Base-by-base conservation (phyloP, 92 coral and sea anemone genomes). In the Montipora capitata region DNA sequence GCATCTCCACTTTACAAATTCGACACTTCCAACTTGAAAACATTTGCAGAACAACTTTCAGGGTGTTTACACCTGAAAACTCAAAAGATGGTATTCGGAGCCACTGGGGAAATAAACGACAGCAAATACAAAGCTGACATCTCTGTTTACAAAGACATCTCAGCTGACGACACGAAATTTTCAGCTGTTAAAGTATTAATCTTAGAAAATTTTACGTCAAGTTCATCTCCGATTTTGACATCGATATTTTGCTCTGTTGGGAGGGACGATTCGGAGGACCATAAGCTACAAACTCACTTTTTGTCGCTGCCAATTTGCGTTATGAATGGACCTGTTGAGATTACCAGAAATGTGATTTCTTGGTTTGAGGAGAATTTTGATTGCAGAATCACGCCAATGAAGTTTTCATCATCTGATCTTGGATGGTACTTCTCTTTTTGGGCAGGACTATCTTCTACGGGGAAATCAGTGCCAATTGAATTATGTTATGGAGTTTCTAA, bases 341-440 rank as follows among this genome's bases (percentile, higher is more conserved):
- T 96, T 35, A 80, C 85, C 10, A 88, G 83, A 68, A 57, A 77
- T 56, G 79, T 98, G 58, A 69, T 94, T 6, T 45, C 82, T 2
- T 95, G 99, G 98, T 81, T 96, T 3, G 95, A 98, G 73, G 83
- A 61, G 39, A 84, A 87, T 54, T 98, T 98, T 56, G 99, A 96
- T 79, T 96, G 99, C 67, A 94, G 89, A 56, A 92, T 96, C 68
- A 88, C 89, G 8, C 91, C 95, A 11, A 68, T 98, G 85, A 62
- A 57, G 10, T 92, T 98, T 44, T 91, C 99, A 15, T 96, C 99
- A 27, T 40, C 81, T 10, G 98, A 98, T 6, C 94, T 98, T 6
- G 90, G 88, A 41, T 98, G 98, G 98, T 96, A 87, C 78, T 95
- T 90, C 45, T 94, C 98, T 11, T 88, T 98, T 4, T 98, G 99